Conservation (phyloP, 2,113 vertebrate genomes). For the Cyprinodon brontotheroides region DNA sequence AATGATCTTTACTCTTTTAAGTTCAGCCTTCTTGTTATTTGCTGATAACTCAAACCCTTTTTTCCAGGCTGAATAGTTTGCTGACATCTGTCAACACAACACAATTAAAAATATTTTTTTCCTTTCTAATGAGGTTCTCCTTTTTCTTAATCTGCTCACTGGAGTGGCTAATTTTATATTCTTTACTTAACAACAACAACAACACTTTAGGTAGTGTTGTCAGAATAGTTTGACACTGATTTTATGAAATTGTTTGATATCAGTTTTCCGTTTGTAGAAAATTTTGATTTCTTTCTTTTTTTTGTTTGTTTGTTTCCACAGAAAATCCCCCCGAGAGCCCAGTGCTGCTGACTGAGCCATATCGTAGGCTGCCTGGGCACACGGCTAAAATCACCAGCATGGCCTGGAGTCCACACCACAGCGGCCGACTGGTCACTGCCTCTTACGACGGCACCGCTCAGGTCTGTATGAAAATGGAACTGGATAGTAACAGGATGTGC, state of each 20-base stretch:
- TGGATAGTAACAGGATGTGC: too few species aligned
- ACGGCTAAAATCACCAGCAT: constrained; percentile 92
- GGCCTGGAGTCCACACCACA: constrained; percentile 93
- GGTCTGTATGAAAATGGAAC: constrained; percentile 72
- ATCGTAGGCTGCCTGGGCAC: constrained; percentile 88
- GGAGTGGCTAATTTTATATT: too few species aligned
- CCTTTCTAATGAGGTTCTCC: too few species aligned
- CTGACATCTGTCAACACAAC: too few species aligned
- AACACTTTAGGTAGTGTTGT: neutral
- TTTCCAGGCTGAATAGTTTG: too few species aligned
- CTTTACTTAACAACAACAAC: neutral
- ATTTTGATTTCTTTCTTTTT: neutral
- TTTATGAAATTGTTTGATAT: neutral
- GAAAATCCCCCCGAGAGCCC: constrained; percentile 82
- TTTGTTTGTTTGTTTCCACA: constrained; percentile 40
- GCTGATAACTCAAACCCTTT: too few species aligned
- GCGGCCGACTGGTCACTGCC: constrained; percentile 86
- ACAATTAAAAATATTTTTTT: too few species aligned
- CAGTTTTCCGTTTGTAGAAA: neutral
- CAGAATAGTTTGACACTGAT: too few species aligned
- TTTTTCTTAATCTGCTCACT: too few species aligned
- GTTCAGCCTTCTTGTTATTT: too few species aligned
- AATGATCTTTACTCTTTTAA: too few species aligned
- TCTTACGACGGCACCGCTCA: constrained; percentile 95
- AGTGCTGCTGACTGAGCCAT: constrained; percentile 86